Conservation (phyloP, 1,140 invertebrate species). For the Asbolus verrucosus region DNA sequence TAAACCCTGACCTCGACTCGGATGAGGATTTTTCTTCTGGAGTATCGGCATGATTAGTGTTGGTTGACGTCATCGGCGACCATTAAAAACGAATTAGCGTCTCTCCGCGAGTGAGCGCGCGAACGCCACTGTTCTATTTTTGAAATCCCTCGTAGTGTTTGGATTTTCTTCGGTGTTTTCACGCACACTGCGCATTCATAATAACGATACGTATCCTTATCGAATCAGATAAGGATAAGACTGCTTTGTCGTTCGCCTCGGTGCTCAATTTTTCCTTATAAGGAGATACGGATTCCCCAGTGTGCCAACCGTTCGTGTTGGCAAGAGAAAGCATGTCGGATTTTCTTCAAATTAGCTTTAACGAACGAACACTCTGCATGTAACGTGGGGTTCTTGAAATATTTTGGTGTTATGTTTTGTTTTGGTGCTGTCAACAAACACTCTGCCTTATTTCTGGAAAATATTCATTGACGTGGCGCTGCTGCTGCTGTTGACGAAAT, state of each 20-base stretch:
- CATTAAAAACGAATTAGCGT: neutral
- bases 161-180: neutral
- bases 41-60: too few relatives aligned
- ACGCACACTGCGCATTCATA: neutral
- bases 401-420: too few relatives aligned
- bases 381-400: neutral
- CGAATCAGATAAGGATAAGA: conserved; percentile 18
- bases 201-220: conserved; percentile 21
- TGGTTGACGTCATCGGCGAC: neutral
- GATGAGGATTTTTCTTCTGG: too few relatives aligned
- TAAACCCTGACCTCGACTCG: too few relatives aligned
- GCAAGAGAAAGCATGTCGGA: conserved; percentile 30
- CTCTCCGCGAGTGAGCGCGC: too few relatives aligned
- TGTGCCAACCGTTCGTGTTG: conserved; percentile 12
- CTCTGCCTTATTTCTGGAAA: too few relatives aligned
- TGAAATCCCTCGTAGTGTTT: too few relatives aligned
- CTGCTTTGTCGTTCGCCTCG: conserved; percentile 18
- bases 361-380: too few relatives aligned
- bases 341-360: conserved; percentile 15
- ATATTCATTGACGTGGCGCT: too few relatives aligned
- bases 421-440: too few relatives aligned
- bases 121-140: neutral
- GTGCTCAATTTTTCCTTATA: conserved; percentile 40
- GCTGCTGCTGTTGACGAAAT: too few relatives aligned
- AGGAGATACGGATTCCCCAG: conserved; percentile 42